Evolutionary conservation across 2,113 vertebrate genomes (phyloP), one percentile per base, ranked within the genome.

Genomic region (Oriolus oriolus): DNA sequence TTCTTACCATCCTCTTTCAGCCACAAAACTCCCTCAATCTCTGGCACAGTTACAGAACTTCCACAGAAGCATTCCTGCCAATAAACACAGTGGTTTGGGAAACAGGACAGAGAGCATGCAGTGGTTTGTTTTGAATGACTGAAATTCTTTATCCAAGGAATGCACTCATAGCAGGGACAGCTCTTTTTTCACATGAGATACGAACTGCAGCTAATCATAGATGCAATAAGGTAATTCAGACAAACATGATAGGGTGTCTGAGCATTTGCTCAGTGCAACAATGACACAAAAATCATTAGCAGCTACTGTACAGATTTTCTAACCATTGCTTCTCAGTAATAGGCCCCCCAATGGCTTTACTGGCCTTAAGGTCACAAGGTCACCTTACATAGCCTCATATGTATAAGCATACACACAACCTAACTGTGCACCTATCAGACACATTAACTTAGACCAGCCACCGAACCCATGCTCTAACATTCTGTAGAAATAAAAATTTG

Each of bases 1-100:
- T 99, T 99, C 94, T 99, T 99, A 80, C 99, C 99, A 84, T 99
- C 99, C 57, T 99, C 99, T 97, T 99, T 99, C 91, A 99, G 97
- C 99, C 99, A 99, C 93, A 99, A 97, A 61, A 99, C 96, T 44
- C 99, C 99, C 87, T 99, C 99, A n/a, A 99, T 99, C 98, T 99
- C 99, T 68, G 99, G 99, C 73, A 99, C 99, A 1, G 99, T 99
- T 93, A 99, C 99, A 16, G 99, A 99, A 96, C 99, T 99, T 76
- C 99, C 99, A 87, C 99, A 99, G 97, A 99, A 99, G 97, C 99
- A 99, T 97, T 99, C 99, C 99, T 99, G 95, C 52, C 96, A 30
- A 85, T 50, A 93, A 77, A 79, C 56, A 90, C 9, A 64, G 27
- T 4, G 37, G 39, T 93, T 93, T 90, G 56, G 19, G 33, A 73